phyloP scores from a whole-genome alignment of 1,140 invertebrate species.

The Aphis gossypii region DNA sequence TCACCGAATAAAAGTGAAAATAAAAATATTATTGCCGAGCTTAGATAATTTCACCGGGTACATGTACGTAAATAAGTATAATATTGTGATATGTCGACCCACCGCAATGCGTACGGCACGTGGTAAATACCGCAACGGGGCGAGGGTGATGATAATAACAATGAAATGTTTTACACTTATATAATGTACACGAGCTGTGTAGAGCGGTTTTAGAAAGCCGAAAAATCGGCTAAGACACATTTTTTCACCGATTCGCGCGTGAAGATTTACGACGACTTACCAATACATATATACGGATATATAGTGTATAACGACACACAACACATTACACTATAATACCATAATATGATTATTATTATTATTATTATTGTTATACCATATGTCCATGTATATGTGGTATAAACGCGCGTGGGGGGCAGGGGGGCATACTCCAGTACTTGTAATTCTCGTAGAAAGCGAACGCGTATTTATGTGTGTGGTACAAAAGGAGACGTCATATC shows the following conservation, averaged over 20 bases:
- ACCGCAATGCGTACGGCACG: neutral
- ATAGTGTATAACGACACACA: neutral
- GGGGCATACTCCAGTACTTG: neutral
- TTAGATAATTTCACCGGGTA: neutral
- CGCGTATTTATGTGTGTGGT: neutral
- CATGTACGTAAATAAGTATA: neutral
- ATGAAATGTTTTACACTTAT: neutral
- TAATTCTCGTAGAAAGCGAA: conserved; percentile 34
- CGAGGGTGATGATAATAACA: neutral
- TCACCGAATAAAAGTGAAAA: conserved; percentile 2
- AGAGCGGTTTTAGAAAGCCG: conserved; percentile 31
- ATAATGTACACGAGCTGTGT: no score
- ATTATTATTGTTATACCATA: neutral
- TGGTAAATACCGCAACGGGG: neutral
- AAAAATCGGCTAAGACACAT: neutral
- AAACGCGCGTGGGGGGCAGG: neutral
- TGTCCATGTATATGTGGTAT: neutral
- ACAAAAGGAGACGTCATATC: conserved; percentile 14
- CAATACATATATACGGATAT: neutral
- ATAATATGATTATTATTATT: neutral
- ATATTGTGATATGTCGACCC: conserved; percentile 37
- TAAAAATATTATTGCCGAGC: neutral
- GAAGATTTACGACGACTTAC: conserved; percentile 28
- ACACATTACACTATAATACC: neutral
- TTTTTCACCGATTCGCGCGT: neutral